Evolutionary conservation across 2,888 invertebrate species (phyloP), one percentile per base, ranked within the genome.

Genomic region (Aphodius sticticus): DNA sequence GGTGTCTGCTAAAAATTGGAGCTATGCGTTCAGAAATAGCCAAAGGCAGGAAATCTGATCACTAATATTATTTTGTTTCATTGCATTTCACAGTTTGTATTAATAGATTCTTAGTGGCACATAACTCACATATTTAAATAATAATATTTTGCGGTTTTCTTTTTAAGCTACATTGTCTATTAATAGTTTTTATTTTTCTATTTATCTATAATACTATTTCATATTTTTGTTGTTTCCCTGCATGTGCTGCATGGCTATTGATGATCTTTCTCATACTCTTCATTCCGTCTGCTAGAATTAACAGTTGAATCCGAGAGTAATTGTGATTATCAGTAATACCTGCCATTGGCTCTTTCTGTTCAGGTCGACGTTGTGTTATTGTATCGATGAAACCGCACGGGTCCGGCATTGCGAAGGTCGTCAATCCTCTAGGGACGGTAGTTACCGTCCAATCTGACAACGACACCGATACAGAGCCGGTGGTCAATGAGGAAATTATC

Each of bases 271-370:
- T 74, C n/a, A n/a, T 74, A 6, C n/a, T 74, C n/a, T 37, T 26
- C 69, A 77, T 37, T 78, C 77, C 26, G 76, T 79, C 26, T 69
- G 70, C 69, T 80, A 16, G 74, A 35, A 36, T 74, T 74, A 26
- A 74, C 72, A 78, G n/a, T 74, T 74, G 36, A 74, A 7, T 5
- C n/a, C 9, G 35, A 74, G 35, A 74, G 37, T 14, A 71, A 15
- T 16, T 71, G 86, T 26, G 16, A 26, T 74, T 26, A 26, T 37
- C 86, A 89, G 88, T 89, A 89, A 89, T 86, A 91, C 93, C 93
- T 94, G 95, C 95, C 95, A 94, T 94, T 94, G 95, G 95, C 95
- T 95, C 93, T 93, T 93, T 93, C 92, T 93, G 94, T 93, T 92
- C 93, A 94, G 94, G 93, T 93, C 92, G 89, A 84, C 87, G 88